Percentiles rank a stretch among this genome's conserved stretches.
phyloP scores from a whole-genome alignment of 2,888 invertebrate species.

The Cheilosia variabilis region DNA sequence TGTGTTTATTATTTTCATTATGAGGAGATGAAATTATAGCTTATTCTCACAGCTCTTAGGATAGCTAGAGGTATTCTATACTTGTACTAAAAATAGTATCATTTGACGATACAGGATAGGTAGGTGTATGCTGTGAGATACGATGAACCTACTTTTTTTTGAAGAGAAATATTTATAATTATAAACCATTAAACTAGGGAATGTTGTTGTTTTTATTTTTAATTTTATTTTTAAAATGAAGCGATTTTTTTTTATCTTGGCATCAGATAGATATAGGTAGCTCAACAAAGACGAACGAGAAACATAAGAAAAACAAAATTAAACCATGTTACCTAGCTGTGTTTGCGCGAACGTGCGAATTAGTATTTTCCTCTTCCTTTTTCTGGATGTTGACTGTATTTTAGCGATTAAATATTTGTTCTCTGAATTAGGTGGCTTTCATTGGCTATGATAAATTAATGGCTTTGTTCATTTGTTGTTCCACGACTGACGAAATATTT shows the following conservation, averaged over 20 bases:
- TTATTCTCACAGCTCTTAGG: conserved; percentile 25
- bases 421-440: too few relatives aligned
- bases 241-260: conserved; percentile 4
- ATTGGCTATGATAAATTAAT: too few relatives aligned
- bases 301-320: too few relatives aligned
- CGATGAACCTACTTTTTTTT: conserved; percentile 46
- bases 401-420: too few relatives aligned
- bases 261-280: neutral
- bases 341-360: too few relatives aligned
- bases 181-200: neutral
- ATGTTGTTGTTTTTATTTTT: neutral
- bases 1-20: conserved; percentile 58
- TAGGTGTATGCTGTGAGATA: conserved; percentile 30
- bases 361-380: too few relatives aligned
- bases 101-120: conserved; percentile 32
- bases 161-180: conserved; percentile 25
- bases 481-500: too few relatives aligned
- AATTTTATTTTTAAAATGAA: conserved; percentile 21
- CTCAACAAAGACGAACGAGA: too few relatives aligned
- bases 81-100: conserved; percentile 31
- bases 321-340: too few relatives aligned
- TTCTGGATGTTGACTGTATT: too few relatives aligned
- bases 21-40: conserved; percentile 25
- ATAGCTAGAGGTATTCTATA: conserved; percentile 2
- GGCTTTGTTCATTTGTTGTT: too few relatives aligned